Evolutionary conservation across 1,140 invertebrate species (phyloP), one percentile per base, ranked within the genome.

Genomic region (Teleopsis dalmanni): DNA sequence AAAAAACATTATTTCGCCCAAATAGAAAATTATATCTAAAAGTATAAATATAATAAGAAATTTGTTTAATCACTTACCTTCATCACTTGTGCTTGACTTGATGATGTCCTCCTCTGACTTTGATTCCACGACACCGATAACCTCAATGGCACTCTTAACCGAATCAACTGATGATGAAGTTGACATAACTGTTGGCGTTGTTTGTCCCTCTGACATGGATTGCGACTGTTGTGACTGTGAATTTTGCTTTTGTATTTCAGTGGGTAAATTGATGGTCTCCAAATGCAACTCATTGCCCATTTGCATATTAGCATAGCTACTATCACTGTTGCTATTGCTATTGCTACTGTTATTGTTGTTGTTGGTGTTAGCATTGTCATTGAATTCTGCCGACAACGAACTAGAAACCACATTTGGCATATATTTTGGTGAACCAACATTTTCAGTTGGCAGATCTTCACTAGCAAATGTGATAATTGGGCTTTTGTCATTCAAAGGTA

Each of bases 121-220:
- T 4, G 41, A 37, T 35, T 50, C 40, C 26, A 29, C 27, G 33
- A 48, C 29, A 19, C 26, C 37, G 18, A 36, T 26, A 13, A 47
- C 44, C 57, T 64, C 59, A 44, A 67, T 66, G 57, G 60, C 64
- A 59, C 64, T 67, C 55, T 64, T 58, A 45, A 67, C 59, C 36
- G 64, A 67, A 60, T 67, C 64, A 34, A 60, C 52, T 40, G 64
- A 67, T 47, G 64, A 67, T 50, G 64, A 65, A 44, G 61, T 57
- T 42, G 64, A 67, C 52, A 66, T 54, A 51, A 67, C 47, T 57
- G 55, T 63, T 52, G 61, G n/a, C 29, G 29, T 31, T n/a, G 29
- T 31, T 31, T 31, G 29, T 9, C 29, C 29, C 29, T 31, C 29
- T n/a, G n/a, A n/a, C n/a, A n/a, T n/a, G n/a, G n/a, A n/a, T n/a